These are phyloP conservation scores for Lepidurus packardi DNA, from an alignment of 1,140 invertebrate species.

Conservation along the genomic window DNA sequence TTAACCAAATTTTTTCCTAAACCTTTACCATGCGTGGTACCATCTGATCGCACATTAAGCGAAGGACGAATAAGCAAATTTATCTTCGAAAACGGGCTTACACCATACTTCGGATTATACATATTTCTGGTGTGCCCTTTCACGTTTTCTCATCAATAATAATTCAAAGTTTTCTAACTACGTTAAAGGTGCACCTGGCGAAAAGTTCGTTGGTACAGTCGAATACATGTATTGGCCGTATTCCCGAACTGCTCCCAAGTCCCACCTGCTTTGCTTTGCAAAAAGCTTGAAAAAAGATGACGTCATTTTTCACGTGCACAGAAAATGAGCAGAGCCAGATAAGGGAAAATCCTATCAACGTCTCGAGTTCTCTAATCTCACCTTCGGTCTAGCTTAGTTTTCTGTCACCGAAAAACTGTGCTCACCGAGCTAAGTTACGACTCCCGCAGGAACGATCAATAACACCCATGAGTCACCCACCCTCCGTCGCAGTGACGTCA, in stretches of 20 bases:
- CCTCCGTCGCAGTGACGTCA: not conserved
- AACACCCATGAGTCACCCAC: not conserved
- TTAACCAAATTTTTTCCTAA: too few relatives aligned
- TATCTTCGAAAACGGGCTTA: too few relatives aligned
- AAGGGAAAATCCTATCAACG: slow-evolving; percentile 21
- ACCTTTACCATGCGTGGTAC: too few relatives aligned
- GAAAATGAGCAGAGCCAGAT: slow-evolving; percentile 13
- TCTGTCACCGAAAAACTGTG: not conserved
- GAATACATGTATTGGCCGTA: not conserved
- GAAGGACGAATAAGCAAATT: too few relatives aligned
- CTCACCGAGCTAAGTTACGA: slow-evolving; percentile 3
- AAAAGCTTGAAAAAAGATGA: not conserved
- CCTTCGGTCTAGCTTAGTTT: slow-evolving; percentile 15
- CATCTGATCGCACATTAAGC: too few relatives aligned
- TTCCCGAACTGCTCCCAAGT: not conserved
- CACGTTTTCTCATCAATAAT: too few relatives aligned
- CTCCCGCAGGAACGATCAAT: slow-evolving; percentile 12
- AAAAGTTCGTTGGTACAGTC: not conserved
- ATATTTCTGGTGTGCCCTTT: too few relatives aligned
- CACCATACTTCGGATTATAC: too few relatives aligned
- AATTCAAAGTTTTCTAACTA: too few relatives aligned
- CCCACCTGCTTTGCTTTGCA: slow-evolving; percentile 4
- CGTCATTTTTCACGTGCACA: slow-evolving; percentile 19
- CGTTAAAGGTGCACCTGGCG: slow-evolving; percentile 13
- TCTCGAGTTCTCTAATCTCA: slow-evolving; percentile 17